Evolutionary conservation across 1,140 invertebrate species (phyloP), one percentile per base, ranked within the genome.

Genomic region (Ooceraea biroi): DNA sequence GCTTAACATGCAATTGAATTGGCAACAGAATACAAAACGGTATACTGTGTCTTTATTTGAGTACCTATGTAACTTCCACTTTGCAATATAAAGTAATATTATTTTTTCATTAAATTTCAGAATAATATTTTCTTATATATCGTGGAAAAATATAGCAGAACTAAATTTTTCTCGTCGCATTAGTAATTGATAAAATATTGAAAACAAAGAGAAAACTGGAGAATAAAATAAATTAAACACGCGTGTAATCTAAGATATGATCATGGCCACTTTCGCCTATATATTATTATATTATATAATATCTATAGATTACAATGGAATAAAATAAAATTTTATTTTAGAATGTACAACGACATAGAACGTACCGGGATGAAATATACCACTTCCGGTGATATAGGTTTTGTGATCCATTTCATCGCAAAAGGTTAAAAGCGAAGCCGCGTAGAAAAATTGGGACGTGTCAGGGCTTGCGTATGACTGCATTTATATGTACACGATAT

Each of bases 371-470:
- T 80, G 12, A 80, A 80, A 71, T 80, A 57, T 69, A 22, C 12
- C 50, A 57, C 66, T 69, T 80, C 22, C 65, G 25, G 25, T 11
- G 65, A 69, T 44, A 80, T 71, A 71, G 50, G 65, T 46, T 80
- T 80, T 71, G 76, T 46, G 36, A 80, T 69, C 65, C 65, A 71
- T 80, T 71, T 80, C 74, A 77, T 77, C 76, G 52, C 65, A 36
- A 80, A 80, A 80, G 76, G 76, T 80, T 80, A 80, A 80, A 80
- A 71, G 76, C 65, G 19, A n/a, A 27, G 76, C 65, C 22, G 50
- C 63, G 36, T 57, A 36, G 7, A 36, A 36, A 80, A 80, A 71
- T 71, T 80, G 7, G 65, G 41, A 12, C 50, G n/a, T 36, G 65
- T 60, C 36, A 30, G 36, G 50, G 17, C 50, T 58, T 25, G 30